Percentiles rank a stretch among this genome's conserved stretches.
These are phyloP conservation scores for Sebastes oblongus DNA, from an alignment of 2,797 vertebrate species.

Conservation along the genomic window DNA sequence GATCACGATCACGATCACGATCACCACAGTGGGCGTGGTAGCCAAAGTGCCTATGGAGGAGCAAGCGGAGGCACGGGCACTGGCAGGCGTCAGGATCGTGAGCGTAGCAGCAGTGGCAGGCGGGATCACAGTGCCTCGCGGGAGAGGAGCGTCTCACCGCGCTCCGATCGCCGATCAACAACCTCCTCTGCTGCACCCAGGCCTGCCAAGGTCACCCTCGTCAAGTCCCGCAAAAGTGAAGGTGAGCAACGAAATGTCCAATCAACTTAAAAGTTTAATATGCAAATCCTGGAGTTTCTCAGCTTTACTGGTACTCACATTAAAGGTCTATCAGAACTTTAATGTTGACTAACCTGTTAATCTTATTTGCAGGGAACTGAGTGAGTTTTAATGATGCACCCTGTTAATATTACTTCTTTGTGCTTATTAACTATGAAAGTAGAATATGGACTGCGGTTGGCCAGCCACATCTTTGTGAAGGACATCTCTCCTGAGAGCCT, in stretches of 20 bases:
- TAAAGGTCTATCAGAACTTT: neutral
- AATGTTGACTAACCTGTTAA: neutral
- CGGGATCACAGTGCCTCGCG: constrained; percentile 89
- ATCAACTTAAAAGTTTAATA: neutral
- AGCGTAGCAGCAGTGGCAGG: constrained; percentile 74
- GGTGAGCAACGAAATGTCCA: constrained; percentile 76
- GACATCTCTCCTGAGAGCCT: constrained; percentile 98
- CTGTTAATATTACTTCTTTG: constrained; percentile 19
- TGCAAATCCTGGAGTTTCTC: neutral
- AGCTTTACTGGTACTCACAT: neutral
- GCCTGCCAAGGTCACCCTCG: constrained; percentile 94
- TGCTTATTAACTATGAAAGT: constrained; percentile 63
- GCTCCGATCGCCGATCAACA: constrained; percentile 91
- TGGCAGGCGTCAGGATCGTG: constrained; percentile 72
- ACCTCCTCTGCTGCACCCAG: constrained; percentile 86
- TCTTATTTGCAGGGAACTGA: neutral
- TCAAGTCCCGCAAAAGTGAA: constrained; percentile 98
- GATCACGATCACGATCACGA: constrained; percentile 63
- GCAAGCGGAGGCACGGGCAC: constrained; percentile 76
- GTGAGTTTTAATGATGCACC: neutral
- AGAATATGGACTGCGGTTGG: constrained; percentile 96
- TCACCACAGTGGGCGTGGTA: constrained; percentile 75
- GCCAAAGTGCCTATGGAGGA: constrained; percentile 73
- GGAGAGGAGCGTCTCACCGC: constrained; percentile 92
- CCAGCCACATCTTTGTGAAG: constrained; percentile 99